Evolutionary conservation across 2,797 vertebrate genomes (phyloP).

Genomic region (Orientallactaga sibirica): DNA sequence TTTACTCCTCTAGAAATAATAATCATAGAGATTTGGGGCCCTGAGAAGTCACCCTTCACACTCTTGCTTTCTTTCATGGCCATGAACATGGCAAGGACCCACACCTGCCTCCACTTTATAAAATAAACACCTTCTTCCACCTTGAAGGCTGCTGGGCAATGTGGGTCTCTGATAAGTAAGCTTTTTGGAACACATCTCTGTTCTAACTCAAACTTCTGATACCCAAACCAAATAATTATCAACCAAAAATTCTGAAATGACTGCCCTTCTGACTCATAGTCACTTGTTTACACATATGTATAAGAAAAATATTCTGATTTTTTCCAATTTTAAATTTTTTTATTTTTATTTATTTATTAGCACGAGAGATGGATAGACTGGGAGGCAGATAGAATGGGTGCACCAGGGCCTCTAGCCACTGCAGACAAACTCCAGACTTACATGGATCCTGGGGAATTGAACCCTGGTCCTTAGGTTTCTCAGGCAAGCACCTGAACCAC

Average conservation of each 20-base stretch:
- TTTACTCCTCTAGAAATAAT: constrained; percentile 79
- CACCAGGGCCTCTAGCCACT: no score
- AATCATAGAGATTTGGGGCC: constrained; percentile 62
- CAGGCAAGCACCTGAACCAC: no score
- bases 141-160: constrained; percentile 43
- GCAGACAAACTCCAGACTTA: no score
- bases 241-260: constrained; percentile 68
- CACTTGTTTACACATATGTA: constrained; percentile 65
- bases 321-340: no score
- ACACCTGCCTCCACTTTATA: constrained; percentile 74
- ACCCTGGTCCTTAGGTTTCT: no score
- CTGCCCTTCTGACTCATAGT: constrained; percentile 67
- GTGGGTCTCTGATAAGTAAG: constrained; percentile 55
- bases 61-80: constrained; percentile 70
- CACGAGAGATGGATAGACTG: no score
- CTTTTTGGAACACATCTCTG: constrained; percentile 71
- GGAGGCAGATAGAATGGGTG: no score
- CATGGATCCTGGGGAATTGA: no score
- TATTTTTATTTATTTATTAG: no score
- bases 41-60: constrained; percentile 74
- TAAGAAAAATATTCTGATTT: constrained; percentile 27
- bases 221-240: constrained; percentile 80
- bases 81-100: constrained; percentile 30
- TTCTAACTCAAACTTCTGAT: constrained; percentile 79
- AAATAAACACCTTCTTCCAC: constrained; percentile 65